These are phyloP conservation scores for Acanthosoma haemorrhoidale DNA, from an alignment of 2,888 invertebrate species.

Conservation along the genomic window DNA sequence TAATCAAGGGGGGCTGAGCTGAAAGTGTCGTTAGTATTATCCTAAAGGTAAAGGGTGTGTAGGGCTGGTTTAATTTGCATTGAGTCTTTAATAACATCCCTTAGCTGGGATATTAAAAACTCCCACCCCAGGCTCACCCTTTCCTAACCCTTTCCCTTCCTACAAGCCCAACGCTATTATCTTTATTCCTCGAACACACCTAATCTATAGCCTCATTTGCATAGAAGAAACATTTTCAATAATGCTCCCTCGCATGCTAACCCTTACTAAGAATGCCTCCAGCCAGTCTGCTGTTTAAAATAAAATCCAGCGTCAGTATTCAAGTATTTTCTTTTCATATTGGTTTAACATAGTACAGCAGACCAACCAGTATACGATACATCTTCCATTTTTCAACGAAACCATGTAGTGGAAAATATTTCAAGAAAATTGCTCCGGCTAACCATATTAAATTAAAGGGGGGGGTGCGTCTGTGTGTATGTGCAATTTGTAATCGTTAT, in stretches of 20 bases:
- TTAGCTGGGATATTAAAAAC: slow-evolving; percentile 39
- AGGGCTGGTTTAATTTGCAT: slow-evolving; percentile 39
- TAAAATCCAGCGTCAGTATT: slow-evolving; percentile 16
- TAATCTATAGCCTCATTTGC: slow-evolving; percentile 38
- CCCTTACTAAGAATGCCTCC: slow-evolving; percentile 2
- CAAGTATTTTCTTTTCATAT: background rate
- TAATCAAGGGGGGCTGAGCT: slow-evolving; percentile 39
- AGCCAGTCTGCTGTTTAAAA: background rate
- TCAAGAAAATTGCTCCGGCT: too few relatives aligned
- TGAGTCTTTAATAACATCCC: slow-evolving; percentile 40
- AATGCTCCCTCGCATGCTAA: slow-evolving; percentile 32
- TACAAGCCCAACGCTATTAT: slow-evolving; percentile 31
- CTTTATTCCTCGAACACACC: slow-evolving; percentile 39
- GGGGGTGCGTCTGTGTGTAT: too few relatives aligned
- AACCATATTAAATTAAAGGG: too few relatives aligned
- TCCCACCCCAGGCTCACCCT: slow-evolving; percentile 31
- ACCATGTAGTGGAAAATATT: too few relatives aligned
- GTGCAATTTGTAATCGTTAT: too few relatives aligned
- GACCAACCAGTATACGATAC: too few relatives aligned
- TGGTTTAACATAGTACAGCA: background rate
- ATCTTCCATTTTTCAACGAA: too few relatives aligned
- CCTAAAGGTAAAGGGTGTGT: slow-evolving; percentile 39
- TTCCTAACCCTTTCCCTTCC: slow-evolving; percentile 25
- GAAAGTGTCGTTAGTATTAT: slow-evolving; percentile 40
- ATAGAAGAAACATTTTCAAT: slow-evolving; percentile 39